Evolutionary conservation across 2,797 vertebrate species (phyloP).

Genomic region (Acanthornis magna): DNA sequence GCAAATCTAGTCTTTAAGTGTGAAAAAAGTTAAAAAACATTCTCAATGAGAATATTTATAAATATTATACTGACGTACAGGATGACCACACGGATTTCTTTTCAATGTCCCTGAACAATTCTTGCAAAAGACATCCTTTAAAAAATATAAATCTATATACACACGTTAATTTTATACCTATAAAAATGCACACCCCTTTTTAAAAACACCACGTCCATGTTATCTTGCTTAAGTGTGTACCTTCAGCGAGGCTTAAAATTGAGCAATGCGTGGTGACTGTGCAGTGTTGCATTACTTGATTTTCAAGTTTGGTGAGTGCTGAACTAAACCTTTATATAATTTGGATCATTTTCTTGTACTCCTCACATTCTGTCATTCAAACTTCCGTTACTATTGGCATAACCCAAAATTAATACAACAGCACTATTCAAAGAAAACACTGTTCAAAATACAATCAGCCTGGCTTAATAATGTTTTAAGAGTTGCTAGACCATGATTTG

Average conservation of each 20-base stretch:
- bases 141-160: background rate
- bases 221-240: background rate
- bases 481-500: background rate
- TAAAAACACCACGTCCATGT: background rate
- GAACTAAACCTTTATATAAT: background rate
- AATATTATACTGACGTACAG: background rate
- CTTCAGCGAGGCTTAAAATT: background rate
- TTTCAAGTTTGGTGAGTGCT: background rate
- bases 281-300: background rate
- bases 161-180: background rate
- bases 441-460: background rate
- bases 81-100: background rate
- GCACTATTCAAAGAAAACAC: background rate
- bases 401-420: background rate
- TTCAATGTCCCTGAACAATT: background rate
- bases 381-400: background rate
- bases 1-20: background rate
- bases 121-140: background rate
- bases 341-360: background rate
- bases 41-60: background rate
- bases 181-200: background rate
- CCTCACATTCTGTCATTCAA: background rate
- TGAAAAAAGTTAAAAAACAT: background rate
- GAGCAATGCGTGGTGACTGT: background rate
- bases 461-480: background rate